These are phyloP conservation scores for Rhinichthys klamathensis DNA, from an alignment of 2,113 vertebrate genomes.

Conservation along the genomic window DNA sequence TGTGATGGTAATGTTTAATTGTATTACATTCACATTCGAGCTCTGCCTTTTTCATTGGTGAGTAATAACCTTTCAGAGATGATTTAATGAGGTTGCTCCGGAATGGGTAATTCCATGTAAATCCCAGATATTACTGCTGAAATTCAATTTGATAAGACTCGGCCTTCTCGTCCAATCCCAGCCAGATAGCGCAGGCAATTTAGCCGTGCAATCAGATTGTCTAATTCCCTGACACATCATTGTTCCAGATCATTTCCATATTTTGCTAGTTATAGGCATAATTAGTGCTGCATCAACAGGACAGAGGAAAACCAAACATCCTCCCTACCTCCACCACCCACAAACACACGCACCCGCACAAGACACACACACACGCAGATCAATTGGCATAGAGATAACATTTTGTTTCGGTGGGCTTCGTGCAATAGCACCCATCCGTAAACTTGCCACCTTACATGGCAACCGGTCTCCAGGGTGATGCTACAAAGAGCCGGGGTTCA, in stretches of 20 bases:
- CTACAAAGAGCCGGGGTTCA: constrained; percentile 65
- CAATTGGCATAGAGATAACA: constrained; percentile 65
- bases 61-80: constrained; percentile 61
- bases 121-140: constrained; percentile 59
- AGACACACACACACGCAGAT: constrained; percentile 38
- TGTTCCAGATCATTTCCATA: constrained; percentile 64
- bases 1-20: constrained; percentile 48
- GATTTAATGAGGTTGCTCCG: constrained; percentile 60
- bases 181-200: constrained; percentile 60
- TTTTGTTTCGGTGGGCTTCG: constrained; percentile 59
- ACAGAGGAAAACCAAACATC: constrained; percentile 40
- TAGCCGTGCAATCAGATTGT: constrained; percentile 59
- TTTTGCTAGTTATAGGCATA: constrained; percentile 60
- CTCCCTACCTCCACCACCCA: not conserved
- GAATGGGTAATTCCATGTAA: constrained; percentile 60
- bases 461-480: constrained; percentile 67
- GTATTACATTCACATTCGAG: constrained; percentile 47
- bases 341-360: not conserved
- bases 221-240: constrained; percentile 62
- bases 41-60: constrained; percentile 54
- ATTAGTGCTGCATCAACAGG: constrained; percentile 55
- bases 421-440: constrained; percentile 61
- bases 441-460: constrained; percentile 65
- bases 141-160: constrained; percentile 62
- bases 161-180: constrained; percentile 57